phyloP scores from a whole-genome alignment of 1,140 invertebrate species.

The Zaprionus vittiger region DNA sequence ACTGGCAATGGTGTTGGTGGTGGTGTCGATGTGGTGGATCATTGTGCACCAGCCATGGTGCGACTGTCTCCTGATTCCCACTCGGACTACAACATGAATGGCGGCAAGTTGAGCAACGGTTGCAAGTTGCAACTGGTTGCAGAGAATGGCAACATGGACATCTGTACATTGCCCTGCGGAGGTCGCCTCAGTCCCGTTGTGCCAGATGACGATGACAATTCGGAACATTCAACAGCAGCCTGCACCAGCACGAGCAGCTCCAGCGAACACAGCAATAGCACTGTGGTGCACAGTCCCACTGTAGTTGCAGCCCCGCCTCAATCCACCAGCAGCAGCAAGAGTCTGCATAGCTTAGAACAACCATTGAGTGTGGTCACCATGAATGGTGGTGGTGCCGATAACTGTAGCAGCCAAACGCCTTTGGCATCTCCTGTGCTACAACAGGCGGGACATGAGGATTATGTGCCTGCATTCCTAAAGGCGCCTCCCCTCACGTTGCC shows the following conservation, averaged over 20 bases:
- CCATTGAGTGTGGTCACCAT: slow-evolving; percentile 13
- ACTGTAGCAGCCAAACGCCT: slow-evolving; percentile 11
- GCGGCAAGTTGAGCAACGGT: slow-evolving; percentile 45
- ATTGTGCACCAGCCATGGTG: slow-evolving; percentile 63
- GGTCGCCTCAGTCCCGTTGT: slow-evolving; percentile 21
- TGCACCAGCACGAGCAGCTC: slow-evolving; percentile 80
- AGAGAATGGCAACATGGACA: slow-evolving; percentile 70
- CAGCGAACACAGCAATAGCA: slow-evolving; percentile 81
- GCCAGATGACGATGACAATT: slow-evolving; percentile 70
- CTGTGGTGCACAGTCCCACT: slow-evolving; percentile 76
- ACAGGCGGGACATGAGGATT: slow-evolving; percentile 39
- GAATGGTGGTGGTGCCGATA: slow-evolving; percentile 17
- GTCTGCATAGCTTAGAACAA: slow-evolving; percentile 24
- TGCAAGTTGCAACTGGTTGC: slow-evolving; percentile 6
- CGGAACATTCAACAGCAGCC: slow-evolving; percentile 72
- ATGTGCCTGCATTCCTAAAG: slow-evolving; percentile 72
- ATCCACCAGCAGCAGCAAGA: slow-evolving; percentile 10
- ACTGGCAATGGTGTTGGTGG: neutral
- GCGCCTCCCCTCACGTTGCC: slow-evolving; percentile 72
- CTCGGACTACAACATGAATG: slow-evolving; percentile 80
- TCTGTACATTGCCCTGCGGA: slow-evolving; percentile 24
- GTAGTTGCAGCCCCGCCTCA: slow-evolving; percentile 37
- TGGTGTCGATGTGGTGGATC: slow-evolving; percentile 71
- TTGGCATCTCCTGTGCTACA: slow-evolving; percentile 14
- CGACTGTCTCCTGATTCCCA: slow-evolving; percentile 52